Evolutionary conservation across 23 tunicate genomes (phyloP), one percentile per base, ranked within the genome.

Genomic region (Phallusia fumigata): DNA sequence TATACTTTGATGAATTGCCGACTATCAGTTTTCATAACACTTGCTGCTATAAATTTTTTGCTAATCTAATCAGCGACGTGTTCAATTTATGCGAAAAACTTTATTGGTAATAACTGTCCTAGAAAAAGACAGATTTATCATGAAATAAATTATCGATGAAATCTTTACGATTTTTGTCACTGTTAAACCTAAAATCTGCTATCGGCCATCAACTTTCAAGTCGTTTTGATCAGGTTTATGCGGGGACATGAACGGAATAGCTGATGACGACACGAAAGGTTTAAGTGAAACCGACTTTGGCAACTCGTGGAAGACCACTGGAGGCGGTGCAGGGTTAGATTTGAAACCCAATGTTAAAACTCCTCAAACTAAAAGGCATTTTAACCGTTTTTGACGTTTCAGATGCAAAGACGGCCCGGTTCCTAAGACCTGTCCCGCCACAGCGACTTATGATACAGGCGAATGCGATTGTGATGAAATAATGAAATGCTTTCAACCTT

Each of bases 391-490:
- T 30, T 74, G 16, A 1, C 16, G 11, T 74, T 50, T 26, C 76
- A 86, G 89, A 24, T 86, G 89, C 40, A 64, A 73, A 32, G 89
- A 80, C 13, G 84, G 83, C 8, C n/a, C 45, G 28, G 34, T 22
- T 0, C 74, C 35, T n/a, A 32, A 65, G 45, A 33, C 64, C 19
- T 86, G 89, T 65, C 77, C 76, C 52, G 26, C 22, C 24, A 19
- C 36, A 19, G 22, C 53, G 19, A 40, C 31, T 33, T 86, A 32
- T 80, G 89, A 86, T 64, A 65, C 89, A 32, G 89, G 89, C 6
- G 89, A 86, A 80, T 86, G 89, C 33, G 69, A 86, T 47, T 86
- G 89, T 47, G 72, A 86, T 19, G 84, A 32, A 22, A 65, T 21
- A 44, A 73, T 36, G 31, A 85, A 65, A 0, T 86, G 89, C 65